Evolutionary conservation across 2,113 vertebrate species (phyloP).

Genomic region (Hystrix cristata): DNA sequence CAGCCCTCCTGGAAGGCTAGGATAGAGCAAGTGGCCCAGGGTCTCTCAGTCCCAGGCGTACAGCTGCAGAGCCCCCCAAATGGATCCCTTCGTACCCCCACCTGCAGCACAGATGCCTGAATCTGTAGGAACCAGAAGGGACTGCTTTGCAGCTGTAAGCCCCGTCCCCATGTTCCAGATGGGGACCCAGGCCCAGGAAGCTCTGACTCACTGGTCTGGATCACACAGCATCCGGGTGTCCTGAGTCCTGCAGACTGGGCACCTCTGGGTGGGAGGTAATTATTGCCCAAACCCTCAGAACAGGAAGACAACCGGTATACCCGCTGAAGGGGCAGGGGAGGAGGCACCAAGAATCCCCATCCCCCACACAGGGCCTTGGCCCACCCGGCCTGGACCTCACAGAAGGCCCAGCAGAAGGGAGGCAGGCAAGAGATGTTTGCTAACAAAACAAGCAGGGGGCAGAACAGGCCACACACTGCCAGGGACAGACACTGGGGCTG

Average conservation of each 20-base stretch:
- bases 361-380: not conserved
- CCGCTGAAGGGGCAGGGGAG: not conserved
- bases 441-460: not conserved
- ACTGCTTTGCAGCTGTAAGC: no score
- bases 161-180: not conserved
- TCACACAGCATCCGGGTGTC: not conserved
- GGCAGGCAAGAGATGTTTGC: fast-evolving
- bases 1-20: not conserved
- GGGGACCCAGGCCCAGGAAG: not conserved
- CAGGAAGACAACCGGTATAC: fast-evolving
- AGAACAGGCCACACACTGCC: not conserved
- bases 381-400: not conserved
- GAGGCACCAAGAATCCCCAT: not conserved
- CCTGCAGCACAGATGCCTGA: fast-evolving
- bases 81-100: fast-evolving
- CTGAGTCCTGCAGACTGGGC: not conserved
- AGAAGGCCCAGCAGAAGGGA: not conserved
- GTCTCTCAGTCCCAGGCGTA: no score
- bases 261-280: not conserved
- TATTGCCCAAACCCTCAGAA: not conserved
- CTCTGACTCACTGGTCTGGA: no score
- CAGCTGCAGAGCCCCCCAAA: not conserved
- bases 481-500: not conserved
- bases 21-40: not conserved
- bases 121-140: not conserved